Evolutionary conservation across 2,113 vertebrate genomes (phyloP).

Genomic region (Leptocoma aspasia): DNA sequence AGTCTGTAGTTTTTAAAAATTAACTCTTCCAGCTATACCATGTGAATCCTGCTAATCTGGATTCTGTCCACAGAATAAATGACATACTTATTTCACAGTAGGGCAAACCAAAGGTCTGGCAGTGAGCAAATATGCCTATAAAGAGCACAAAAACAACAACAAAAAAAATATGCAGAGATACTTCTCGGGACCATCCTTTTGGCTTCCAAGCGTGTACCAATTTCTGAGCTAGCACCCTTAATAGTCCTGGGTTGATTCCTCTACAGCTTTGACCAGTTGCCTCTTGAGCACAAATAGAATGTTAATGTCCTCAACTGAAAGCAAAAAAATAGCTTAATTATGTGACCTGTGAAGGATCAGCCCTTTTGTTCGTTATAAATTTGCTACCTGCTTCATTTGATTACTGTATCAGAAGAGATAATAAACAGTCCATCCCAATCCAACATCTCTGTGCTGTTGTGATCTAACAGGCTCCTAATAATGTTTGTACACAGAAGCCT

Average conservation of each 20-base stretch:
- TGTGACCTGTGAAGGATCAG: neutral
- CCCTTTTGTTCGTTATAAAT: neutral
- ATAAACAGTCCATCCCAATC: neutral
- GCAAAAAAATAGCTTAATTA: neutral
- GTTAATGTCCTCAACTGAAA: neutral
- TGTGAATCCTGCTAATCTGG: neutral
- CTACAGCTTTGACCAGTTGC: neutral
- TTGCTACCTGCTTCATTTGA: neutral
- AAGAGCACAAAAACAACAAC: neutral
- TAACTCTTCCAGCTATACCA: neutral
- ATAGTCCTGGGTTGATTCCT: neutral
- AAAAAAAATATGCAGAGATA: neutral
- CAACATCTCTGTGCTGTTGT: neutral
- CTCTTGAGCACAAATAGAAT: neutral
- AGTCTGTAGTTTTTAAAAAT: fast-evolving
- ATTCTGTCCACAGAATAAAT: neutral
- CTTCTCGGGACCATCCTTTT: neutral
- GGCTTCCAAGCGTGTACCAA: neutral
- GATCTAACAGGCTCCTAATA: neutral
- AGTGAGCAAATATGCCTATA: neutral
- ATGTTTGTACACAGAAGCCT: neutral
- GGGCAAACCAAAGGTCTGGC: neutral
- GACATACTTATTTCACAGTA: neutral
- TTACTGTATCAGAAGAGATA: neutral
- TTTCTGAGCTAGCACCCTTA: neutral